A percentile compares a stretch with the other conserved stretches of the same genome.
Conservation (phyloP, 2,113 vertebrate genomes). For the Crotalus viridis region DNA sequence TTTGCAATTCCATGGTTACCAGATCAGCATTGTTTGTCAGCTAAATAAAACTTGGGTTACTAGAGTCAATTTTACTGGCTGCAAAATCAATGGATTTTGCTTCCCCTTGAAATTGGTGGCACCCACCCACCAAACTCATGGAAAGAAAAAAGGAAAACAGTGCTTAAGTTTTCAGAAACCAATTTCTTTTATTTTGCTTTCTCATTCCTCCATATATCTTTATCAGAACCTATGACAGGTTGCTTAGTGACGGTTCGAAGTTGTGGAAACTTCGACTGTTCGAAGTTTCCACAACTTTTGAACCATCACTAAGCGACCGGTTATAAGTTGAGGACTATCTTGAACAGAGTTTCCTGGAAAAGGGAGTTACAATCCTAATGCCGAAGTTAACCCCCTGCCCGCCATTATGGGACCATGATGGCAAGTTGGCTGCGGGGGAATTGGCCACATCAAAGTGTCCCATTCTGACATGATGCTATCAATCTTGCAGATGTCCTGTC, state of each 20-base stretch:
- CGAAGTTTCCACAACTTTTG: not conserved
- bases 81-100: not conserved
- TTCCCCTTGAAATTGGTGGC: not conserved
- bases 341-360: not conserved
- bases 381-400: rapidly evolving
- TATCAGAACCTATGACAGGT: not conserved
- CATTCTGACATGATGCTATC: not conserved
- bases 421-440: not conserved
- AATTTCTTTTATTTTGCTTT: not conserved
- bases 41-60: rapidly evolving
- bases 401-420: not conserved
- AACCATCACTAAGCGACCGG: not conserved
- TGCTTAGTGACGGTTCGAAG: not conserved
- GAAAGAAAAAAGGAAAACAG: not conserved
- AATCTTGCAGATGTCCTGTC: not conserved
- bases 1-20: not conserved
- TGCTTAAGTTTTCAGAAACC: not conserved
- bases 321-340: not conserved
- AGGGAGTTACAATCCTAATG: not conserved
- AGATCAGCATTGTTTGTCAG: not conserved
- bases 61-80: not conserved
- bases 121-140: not conserved
- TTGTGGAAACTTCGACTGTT: not conserved
- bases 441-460: not conserved
- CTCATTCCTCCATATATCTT: not conserved